phyloP scores from a whole-genome alignment of 2,888 invertebrate species.

The Cosmorhoe ocellata region DNA sequence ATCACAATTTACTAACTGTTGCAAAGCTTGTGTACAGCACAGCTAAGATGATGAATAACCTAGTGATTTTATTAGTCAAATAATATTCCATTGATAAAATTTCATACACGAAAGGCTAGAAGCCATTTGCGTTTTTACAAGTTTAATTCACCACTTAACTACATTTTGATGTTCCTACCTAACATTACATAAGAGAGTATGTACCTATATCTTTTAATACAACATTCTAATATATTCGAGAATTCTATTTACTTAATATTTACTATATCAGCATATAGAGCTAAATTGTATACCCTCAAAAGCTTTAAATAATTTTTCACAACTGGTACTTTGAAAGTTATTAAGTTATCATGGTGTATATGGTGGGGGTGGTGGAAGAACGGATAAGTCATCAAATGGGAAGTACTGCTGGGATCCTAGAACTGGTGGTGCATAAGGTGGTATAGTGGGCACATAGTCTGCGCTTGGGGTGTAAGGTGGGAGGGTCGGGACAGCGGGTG shows the following conservation, averaged over 20 bases:
- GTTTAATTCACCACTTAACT: conserved; percentile 11
- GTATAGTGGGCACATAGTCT: conserved; percentile 57
- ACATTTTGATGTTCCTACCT: too few species aligned
- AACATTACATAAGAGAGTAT: too few species aligned
- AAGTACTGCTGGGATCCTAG: conserved; percentile 73
- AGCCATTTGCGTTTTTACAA: too few species aligned
- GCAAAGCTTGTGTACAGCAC: background rate
- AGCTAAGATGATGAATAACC: background rate
- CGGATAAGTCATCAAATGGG: conserved; percentile 74
- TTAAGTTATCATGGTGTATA: conserved; percentile 68
- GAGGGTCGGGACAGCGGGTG: conserved; percentile 79
- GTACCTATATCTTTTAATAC: too few species aligned
- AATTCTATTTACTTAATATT: conserved; percentile 17
- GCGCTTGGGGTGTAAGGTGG: conserved; percentile 83
- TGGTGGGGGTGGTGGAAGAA: conserved; percentile 78
- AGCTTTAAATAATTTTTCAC: conserved; percentile 32
- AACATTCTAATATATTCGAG: conserved; percentile 25
- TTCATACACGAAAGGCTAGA: background rate
- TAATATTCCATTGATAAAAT: background rate
- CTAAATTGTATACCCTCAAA: conserved; percentile 24
- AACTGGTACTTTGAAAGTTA: conserved; percentile 37
- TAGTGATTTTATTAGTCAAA: background rate
- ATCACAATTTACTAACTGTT: background rate
- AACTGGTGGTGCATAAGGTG: conserved; percentile 64
- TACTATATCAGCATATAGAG: conserved; percentile 18